A percentile compares a stretch with the other conserved stretches of the same genome.
Conservation (phyloP, 2,888 invertebrate genomes). For the Rhingia rostrata region DNA sequence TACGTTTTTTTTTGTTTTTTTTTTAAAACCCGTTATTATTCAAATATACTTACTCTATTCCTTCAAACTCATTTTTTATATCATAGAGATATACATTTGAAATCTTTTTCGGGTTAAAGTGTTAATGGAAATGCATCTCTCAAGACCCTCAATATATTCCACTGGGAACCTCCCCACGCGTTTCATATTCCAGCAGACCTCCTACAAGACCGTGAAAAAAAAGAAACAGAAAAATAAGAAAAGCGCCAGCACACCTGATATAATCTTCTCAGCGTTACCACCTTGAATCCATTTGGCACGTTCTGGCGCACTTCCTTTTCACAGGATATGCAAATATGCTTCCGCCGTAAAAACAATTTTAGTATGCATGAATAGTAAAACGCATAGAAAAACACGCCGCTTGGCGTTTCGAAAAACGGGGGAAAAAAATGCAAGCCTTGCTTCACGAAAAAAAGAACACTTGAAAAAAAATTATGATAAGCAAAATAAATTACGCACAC, state of each 20-base stretch:
- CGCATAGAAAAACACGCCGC: constrained; percentile 29
- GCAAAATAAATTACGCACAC: constrained; percentile 38
- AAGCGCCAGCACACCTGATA: constrained; percentile 60
- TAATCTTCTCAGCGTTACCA: constrained; percentile 68
- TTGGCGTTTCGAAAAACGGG: neutral
- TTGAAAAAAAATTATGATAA: constrained; percentile 55
- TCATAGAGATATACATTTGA: too few species aligned
- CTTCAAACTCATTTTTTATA: too few species aligned
- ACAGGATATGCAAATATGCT: constrained; percentile 63
- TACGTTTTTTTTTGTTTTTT: too few species aligned
- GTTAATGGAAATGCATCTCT: too few species aligned
- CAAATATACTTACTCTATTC: too few species aligned
- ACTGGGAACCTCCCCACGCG: neutral
- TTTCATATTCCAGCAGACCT: constrained; percentile 61
- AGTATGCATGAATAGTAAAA: constrained; percentile 68
- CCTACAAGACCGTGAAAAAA: constrained; percentile 2
- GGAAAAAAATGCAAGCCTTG: neutral
- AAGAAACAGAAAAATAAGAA: constrained; percentile 17
- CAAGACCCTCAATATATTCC: neutral
- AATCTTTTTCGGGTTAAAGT: too few species aligned
- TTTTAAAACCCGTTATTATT: too few species aligned
- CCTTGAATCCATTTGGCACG: constrained; percentile 66
- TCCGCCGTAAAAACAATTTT: constrained; percentile 61
- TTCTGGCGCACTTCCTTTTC: constrained; percentile 29
- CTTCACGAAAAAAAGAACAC: constrained; percentile 6